Base-by-base conservation (phyloP, 2,113 vertebrate species). In the Dryoscopus gambensis region DNA sequence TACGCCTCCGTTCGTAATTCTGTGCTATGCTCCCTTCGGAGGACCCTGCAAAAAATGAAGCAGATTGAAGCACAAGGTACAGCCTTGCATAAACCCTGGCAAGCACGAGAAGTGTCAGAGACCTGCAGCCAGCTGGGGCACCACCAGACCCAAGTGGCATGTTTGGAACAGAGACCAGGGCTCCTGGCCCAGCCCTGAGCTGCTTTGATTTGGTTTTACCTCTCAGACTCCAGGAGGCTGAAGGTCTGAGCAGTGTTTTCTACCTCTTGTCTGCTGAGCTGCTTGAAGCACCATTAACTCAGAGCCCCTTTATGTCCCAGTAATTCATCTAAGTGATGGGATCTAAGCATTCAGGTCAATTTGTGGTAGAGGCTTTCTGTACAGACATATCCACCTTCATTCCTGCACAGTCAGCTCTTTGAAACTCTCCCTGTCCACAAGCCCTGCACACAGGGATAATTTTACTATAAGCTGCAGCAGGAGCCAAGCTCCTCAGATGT, bases 1-100 rank as follows among this genome's bases (percentile, higher is more conserved):
- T 99, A 95, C 98, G 99, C 95, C 98, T 98, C 92, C 96, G 96
- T 82, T 99, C 98, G 0, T 99, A 99, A 84, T 94, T 98, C 96
- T 98, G 98, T 98, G 98, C 93, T 88, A 97, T 97, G 96, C 95
- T 99, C 97, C 99, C 98, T 95, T 99, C 99, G 17, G 98, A 99
- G 55, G 98, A 98, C 62, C 98, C 99, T 99, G 98, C 50, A 93
- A 97, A 91, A 78, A 53, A 87, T 6, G 49, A 96, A 71, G 20
- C 27, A 81, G 79, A 69, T 50, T 92, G 85, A 96, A 77, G 39
- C 35, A 42, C 13, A 1, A 12, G 11, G 28, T 19, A 47, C 77
- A 84, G 50, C 18, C 23, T 75, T 31, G 39, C 5, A 0, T 28
- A 37, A 75, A 53, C 12, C 52, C 23, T 19, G 5, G 50, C 52